These are phyloP conservation scores for Hippocampus barbouri DNA, from an alignment of 2,113 vertebrate genomes.

Conservation along the genomic window DNA sequence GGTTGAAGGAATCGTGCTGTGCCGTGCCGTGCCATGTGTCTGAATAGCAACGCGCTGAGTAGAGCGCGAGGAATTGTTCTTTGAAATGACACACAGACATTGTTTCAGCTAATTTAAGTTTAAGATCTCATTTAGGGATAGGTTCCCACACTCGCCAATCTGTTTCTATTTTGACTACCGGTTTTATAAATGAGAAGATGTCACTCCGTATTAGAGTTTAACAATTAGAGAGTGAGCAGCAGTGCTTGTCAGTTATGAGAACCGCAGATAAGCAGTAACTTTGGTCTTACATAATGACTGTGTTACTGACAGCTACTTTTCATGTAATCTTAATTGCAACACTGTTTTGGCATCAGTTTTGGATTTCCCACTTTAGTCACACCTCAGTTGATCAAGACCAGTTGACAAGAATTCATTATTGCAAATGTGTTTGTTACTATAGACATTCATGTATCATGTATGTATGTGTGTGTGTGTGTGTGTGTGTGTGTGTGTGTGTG, in stretches of 20 bases:
- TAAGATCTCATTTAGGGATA: constrained; percentile 9
- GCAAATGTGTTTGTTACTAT: constrained; percentile 3
- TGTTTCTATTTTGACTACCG: constrained; percentile 36
- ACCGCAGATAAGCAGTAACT: constrained; percentile 4
- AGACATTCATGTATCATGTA: not conserved
- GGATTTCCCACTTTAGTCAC: constrained; percentile 19
- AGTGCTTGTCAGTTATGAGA: constrained; percentile 37
- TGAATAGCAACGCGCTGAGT: constrained; percentile 34
- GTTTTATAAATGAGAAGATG: constrained; percentile 48
- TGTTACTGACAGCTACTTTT: constrained; percentile 32
- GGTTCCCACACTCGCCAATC: constrained; percentile 17
- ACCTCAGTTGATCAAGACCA: constrained; percentile 30
- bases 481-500: too few relatives aligned
- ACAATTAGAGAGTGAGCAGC: constrained; percentile 5
- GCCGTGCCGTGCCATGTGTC: not conserved
- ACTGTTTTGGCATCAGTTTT: constrained; percentile 18
- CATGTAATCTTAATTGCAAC: constrained; percentile 32
- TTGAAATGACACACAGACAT: constrained; percentile 21
- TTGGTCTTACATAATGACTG: constrained; percentile 14
- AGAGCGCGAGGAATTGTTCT: constrained; percentile 28
- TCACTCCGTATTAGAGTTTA: constrained; percentile 33
- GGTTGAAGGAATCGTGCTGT: not conserved
- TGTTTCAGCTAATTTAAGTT: constrained; percentile 22
- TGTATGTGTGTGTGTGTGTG: too few relatives aligned
- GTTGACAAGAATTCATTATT: constrained; percentile 32